A percentile compares a stretch with the other conserved stretches of the same genome.
phyloP scores from a whole-genome alignment of 2,797 vertebrate species.

The Morus bassanus region DNA sequence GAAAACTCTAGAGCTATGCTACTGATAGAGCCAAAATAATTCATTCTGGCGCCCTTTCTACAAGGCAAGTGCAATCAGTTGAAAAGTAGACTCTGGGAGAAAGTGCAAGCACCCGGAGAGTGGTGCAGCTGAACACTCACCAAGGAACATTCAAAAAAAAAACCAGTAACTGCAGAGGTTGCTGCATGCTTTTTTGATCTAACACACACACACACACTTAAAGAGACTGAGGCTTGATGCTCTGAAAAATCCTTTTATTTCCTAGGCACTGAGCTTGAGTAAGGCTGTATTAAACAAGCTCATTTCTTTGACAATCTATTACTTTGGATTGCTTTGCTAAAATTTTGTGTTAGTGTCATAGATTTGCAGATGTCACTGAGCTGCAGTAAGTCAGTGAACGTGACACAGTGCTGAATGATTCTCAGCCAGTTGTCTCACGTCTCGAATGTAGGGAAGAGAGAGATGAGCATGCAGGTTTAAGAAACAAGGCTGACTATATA shows the following conservation, averaged over 20 bases:
- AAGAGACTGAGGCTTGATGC: neutral
- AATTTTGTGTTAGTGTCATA: neutral
- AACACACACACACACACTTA: neutral
- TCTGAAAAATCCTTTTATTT: conserved; percentile 37
- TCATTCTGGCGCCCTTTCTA: neutral
- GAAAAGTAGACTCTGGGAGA: neutral
- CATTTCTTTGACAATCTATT: neutral
- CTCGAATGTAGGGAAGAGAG: neutral
- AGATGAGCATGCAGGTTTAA: neutral
- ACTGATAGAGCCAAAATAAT: neutral
- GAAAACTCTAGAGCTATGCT: neutral
- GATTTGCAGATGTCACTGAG: conserved; percentile 35
- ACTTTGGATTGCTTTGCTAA: neutral
- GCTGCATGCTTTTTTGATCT: neutral
- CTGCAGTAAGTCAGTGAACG: neutral
- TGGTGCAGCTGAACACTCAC: neutral
- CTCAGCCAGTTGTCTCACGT: neutral
- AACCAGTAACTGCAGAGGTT: neutral
- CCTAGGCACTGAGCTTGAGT: neutral
- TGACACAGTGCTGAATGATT: neutral
- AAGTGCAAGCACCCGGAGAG: neutral
- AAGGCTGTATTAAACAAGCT: conserved; percentile 22
- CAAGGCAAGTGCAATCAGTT: neutral
- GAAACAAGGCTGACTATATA: conserved; percentile 7
- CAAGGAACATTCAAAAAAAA: neutral